Evolutionary conservation across 2,888 invertebrate genomes (phyloP).

Genomic region (Lucinisca nassula): DNA sequence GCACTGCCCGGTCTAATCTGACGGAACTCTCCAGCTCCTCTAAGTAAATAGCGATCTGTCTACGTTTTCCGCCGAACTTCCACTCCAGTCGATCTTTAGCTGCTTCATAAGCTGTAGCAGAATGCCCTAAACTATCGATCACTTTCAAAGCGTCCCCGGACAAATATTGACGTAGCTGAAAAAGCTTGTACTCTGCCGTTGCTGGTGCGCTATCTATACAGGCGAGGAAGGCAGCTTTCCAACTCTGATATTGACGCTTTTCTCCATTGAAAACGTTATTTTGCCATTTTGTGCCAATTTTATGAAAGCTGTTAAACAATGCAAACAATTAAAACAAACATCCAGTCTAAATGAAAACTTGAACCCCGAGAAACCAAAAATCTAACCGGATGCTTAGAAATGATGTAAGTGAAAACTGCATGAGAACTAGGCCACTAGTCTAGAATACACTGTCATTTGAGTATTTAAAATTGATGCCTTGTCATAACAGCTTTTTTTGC

Average conservation of each 20-base stretch:
- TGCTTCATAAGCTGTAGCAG: slow-evolving; percentile 40
- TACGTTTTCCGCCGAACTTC: slow-evolving; percentile 38
- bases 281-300: slow-evolving; percentile 45
- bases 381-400: too few relatives aligned
- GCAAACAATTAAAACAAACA: too few relatives aligned
- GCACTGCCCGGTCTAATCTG: slow-evolving; percentile 19
- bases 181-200: slow-evolving; percentile 52
- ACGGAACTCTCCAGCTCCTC: slow-evolving; percentile 44
- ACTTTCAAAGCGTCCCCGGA: slow-evolving; percentile 43
- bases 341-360: too few relatives aligned
- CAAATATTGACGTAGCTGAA: slow-evolving; percentile 63
- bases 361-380: too few relatives aligned
- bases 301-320: slow-evolving; percentile 39
- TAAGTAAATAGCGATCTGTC: slow-evolving; percentile 20
- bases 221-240: too few relatives aligned
- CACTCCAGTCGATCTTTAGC: slow-evolving; percentile 45
- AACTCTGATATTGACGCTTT: slow-evolving; percentile 44
- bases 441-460: too few relatives aligned
- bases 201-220: slow-evolving; percentile 59
- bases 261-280: slow-evolving; percentile 62
- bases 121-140: slow-evolving; percentile 51
- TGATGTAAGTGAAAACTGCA: too few relatives aligned
- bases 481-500: too few relatives aligned
- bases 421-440: too few relatives aligned
- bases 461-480: too few relatives aligned